Evolutionary conservation across 2,113 vertebrate species (phyloP), one percentile per base, ranked within the genome.

Genomic region (Rhynchomys soricoides): DNA sequence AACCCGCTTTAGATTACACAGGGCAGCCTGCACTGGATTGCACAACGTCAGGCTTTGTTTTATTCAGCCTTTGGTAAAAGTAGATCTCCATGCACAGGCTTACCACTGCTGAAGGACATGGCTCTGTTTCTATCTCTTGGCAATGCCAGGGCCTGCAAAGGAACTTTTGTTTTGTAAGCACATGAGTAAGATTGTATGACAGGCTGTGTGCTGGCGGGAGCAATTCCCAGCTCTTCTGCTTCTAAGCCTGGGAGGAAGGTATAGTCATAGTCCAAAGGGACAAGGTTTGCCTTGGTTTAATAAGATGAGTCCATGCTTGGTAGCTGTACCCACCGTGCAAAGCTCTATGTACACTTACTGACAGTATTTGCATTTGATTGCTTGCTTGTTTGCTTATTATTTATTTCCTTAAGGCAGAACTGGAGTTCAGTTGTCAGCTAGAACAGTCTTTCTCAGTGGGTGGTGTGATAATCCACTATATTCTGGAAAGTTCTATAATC

Each of bases 211-310:
- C 57, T 86, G 52, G 70, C 2, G 3, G 86, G 45, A 73, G n/a
- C 43, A 29, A 31, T 93, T 95, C 83, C 70, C 4, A 89, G 79
- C 31, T 90, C 79, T 95, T 95, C 81, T 82, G 92, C 48, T 90
- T 89, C 86, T 64, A 95, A 96, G 66, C 4, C 31, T 79, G 79
- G 37, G 43, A 40, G 68, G 70, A 92, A 87, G 37, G 22, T 70
- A 78, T 95, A 85, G 92, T 45, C 88, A 96, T 59, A 78, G 52
- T 74, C 89, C 83, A 88, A 90, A 90, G 34, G 81, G 34, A 74
- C 95, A 89, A 48, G 19, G 68, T 90, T 93, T 94, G 29, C 94
- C 71, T 85, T 96, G 24, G 62, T 64, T 34, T 94, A 24, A 70
- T 70, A 73, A 90, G 94, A 78, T 89, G 95, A 95, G 43, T 73